Conservation (phyloP, 2,888 invertebrate genomes). For the Fragum sueziense region DNA sequence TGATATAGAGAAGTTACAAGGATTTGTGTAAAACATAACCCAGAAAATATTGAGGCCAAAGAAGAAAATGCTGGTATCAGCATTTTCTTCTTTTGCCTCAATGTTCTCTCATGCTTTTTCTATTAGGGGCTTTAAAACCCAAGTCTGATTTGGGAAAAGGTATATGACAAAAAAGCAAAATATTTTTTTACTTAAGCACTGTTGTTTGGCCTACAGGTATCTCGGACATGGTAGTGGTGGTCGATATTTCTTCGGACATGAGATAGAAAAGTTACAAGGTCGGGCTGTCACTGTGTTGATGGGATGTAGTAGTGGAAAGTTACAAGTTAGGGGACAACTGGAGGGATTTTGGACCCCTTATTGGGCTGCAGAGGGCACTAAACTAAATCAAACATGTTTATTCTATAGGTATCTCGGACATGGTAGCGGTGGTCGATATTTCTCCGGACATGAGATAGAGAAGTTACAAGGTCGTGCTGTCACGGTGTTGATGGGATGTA, state of each 20-base stretch:
- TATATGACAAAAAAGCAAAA: slow-evolving; percentile 85
- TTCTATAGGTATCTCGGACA: slow-evolving; percentile 88
- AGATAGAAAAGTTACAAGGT: slow-evolving; percentile 85
- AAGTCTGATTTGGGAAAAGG: slow-evolving; percentile 85
- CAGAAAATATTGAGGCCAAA: no score
- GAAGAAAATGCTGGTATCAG: no score
- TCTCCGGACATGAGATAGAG: slow-evolving; percentile 85
- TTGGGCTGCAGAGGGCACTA: no score
- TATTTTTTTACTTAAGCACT: no score
- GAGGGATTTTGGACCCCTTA: slow-evolving; percentile 86
- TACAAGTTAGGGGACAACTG: slow-evolving; percentile 84
- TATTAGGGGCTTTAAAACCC: slow-evolving; percentile 88
- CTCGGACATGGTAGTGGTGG: slow-evolving; percentile 91
- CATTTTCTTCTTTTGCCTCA: no score
- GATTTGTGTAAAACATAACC: no score
- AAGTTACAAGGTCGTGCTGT: slow-evolving; percentile 84
- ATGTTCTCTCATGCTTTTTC: no score
- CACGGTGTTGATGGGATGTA: slow-evolving; percentile 89
- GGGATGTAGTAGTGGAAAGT: slow-evolving; percentile 87
- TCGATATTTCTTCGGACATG: slow-evolving; percentile 85
- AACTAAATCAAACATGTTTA: no score
- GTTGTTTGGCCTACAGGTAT: slow-evolving; percentile 85
- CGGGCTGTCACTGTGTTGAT: slow-evolving; percentile 86
- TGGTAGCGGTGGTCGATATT: slow-evolving; percentile 88
- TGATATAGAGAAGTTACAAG: slow-evolving; percentile 84